Evolutionary conservation across 2,888 invertebrate genomes (phyloP).

Genomic region (Lacanobia wlatinum): DNA sequence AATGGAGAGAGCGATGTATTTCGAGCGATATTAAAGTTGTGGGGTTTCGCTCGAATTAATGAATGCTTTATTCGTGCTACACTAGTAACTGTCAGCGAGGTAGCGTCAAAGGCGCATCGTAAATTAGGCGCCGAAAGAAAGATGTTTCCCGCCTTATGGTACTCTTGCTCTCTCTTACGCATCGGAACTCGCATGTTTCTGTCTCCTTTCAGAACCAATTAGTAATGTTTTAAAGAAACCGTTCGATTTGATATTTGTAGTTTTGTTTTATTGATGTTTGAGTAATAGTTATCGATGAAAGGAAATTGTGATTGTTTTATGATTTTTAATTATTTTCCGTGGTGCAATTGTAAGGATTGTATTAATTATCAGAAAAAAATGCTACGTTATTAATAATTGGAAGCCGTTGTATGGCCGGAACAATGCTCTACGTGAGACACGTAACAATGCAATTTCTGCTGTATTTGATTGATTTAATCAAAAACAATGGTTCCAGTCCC

Average conservation of each 20-base stretch:
- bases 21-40: conserved; percentile 73
- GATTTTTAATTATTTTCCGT: conserved; percentile 37
- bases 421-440: neutral
- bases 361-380: conserved; percentile 11
- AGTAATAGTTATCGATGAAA: conserved; percentile 33
- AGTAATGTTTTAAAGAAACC: conserved; percentile 80
- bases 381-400: neutral
- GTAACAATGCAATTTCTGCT: neutral
- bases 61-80: conserved; percentile 83
- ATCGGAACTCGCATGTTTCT: conserved; percentile 54
- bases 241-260: conserved; percentile 67
- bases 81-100: conserved; percentile 80
- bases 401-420: neutral
- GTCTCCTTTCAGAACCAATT: conserved; percentile 81
- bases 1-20: conserved; percentile 79
- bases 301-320: conserved; percentile 32
- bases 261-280: conserved; percentile 54
- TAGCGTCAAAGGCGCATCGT: conserved; percentile 76
- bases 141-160: conserved; percentile 84
- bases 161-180: conserved; percentile 71
- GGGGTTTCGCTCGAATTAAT: conserved; percentile 81
- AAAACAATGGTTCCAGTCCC: neutral
- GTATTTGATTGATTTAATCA: conserved; percentile 6
- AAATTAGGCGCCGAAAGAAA: conserved; percentile 84
- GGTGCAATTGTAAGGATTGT: conserved; percentile 10